These are phyloP conservation scores for Axinella damicornis DNA, from an alignment of 37 sponge, comb jelly and placozoan genomes.

Conservation along the genomic window DNA sequence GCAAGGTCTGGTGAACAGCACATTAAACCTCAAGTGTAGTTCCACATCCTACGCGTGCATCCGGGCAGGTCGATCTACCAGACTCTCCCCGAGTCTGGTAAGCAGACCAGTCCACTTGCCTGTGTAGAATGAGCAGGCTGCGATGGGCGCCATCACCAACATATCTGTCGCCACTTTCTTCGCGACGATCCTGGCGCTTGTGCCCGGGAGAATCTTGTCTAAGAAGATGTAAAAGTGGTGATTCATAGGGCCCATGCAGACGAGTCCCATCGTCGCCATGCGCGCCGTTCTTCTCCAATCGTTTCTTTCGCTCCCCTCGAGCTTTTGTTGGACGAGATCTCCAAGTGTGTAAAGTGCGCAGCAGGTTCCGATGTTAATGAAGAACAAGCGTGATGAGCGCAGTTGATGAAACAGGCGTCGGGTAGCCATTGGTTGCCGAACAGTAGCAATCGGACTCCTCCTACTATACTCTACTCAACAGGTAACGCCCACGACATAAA, in stretches of 20 bases:
- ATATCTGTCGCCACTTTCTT: slow-evolving; percentile 79
- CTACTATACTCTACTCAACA: too few relatives aligned
- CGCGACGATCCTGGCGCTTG: slow-evolving; percentile 18
- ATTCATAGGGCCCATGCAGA: slow-evolving; percentile 57
- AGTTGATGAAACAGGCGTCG: too few relatives aligned
- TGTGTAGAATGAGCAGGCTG: slow-evolving; percentile 54
- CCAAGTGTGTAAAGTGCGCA: slow-evolving; percentile 60
- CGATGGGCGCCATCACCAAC: slow-evolving; percentile 67
- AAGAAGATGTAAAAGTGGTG: slow-evolving; percentile 76
- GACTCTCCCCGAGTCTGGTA: too few relatives aligned
- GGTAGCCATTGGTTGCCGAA: too few relatives aligned
- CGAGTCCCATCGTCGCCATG: slow-evolving; percentile 67
- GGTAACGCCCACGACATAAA: too few relatives aligned
- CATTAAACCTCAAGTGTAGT: too few relatives aligned
- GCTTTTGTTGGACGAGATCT: slow-evolving; percentile 68
- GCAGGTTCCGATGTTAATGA: slow-evolving; percentile 62
- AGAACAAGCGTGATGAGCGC: slow-evolving; percentile 49
- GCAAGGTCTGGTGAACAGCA: too few relatives aligned
- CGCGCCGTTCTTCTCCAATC: slow-evolving; percentile 73
- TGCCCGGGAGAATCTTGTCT: slow-evolving; percentile 51
- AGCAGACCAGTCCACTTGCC: slow-evolving; percentile 41
- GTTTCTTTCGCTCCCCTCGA: slow-evolving; percentile 38
- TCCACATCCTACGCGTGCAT: too few relatives aligned
- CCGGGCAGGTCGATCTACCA: neutral
- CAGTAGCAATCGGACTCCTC: too few relatives aligned